Conservation (phyloP, 2,113 vertebrate species). For the Speoplatyrhinus poulsoni region DNA sequence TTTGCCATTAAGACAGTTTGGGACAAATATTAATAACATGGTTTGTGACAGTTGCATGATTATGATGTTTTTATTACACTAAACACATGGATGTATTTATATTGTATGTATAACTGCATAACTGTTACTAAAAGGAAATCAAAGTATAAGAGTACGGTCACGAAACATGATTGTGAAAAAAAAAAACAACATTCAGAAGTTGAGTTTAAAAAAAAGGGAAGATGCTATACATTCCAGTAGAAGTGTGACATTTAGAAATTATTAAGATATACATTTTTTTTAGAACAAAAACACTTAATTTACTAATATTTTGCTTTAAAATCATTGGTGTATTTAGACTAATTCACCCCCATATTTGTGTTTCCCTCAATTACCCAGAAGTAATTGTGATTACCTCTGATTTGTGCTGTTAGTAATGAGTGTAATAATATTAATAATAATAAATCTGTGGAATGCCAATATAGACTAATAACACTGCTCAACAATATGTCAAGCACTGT, state of each 20-base stretch:
- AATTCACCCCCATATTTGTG: background rate
- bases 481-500: conserved; percentile 11
- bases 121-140: background rate
- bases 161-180: too few species aligned
- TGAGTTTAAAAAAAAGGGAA: too few species aligned
- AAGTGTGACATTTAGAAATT: too few species aligned
- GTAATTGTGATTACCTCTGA: background rate
- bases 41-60: conserved; percentile 24
- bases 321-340: too few species aligned
- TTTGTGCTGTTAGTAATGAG: conserved; percentile 15
- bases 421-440: background rate
- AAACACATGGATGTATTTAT: background rate
- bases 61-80: background rate
- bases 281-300: too few species aligned
- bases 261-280: too few species aligned
- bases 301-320: background rate
- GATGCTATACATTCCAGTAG: too few species aligned
- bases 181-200: too few species aligned
- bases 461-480: conserved; percentile 20
- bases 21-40: conserved; percentile 72
- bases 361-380: conserved; percentile 7
- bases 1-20: background rate
- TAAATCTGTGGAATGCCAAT: conserved; percentile 10
- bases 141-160: too few species aligned
- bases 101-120: background rate